Evolutionary conservation across 2,113 vertebrate species (phyloP).

Genomic region (Miniopterus natalensis): DNA sequence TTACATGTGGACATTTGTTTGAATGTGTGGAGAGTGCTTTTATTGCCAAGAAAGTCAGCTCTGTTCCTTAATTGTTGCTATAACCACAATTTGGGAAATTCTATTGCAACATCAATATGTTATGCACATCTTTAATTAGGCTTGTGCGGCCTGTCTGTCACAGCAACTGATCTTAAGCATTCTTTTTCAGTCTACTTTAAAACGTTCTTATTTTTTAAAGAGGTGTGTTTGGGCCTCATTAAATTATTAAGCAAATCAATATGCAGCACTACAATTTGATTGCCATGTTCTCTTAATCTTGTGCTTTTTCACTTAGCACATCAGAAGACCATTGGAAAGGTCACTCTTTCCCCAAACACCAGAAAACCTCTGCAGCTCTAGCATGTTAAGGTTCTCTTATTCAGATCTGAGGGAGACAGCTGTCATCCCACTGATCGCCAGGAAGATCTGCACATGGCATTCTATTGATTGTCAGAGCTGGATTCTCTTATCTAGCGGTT

Average conservation of each 20-base stretch:
- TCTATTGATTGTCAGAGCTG: neutral
- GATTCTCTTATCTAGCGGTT: neutral
- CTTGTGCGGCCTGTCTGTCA: conserved; percentile 77
- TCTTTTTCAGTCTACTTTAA: conserved; percentile 65
- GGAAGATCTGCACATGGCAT: neutral
- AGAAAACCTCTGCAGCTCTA: neutral
- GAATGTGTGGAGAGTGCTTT: conserved; percentile 61
- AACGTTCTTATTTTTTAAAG: conserved; percentile 66
- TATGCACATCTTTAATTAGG: conserved; percentile 84
- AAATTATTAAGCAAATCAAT: conserved; percentile 54
- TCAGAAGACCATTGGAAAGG: neutral
- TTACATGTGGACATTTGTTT: conserved; percentile 71
- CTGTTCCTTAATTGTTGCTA: conserved; percentile 85
- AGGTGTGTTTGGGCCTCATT: conserved; percentile 59
- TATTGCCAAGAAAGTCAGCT: conserved; percentile 68
- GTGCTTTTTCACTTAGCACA: neutral
- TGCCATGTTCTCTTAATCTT: neutral
- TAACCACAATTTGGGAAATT: conserved; percentile 86
- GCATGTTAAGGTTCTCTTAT: neutral
- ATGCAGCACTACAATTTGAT: neutral
- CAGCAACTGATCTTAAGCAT: conserved; percentile 77
- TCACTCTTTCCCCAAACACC: neutral
- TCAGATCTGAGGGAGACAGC: neutral
- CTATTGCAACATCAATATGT: conserved; percentile 84
- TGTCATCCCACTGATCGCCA: neutral